Conservation (phyloP, 2,797 vertebrate genomes). For the Esox lucius region DNA sequence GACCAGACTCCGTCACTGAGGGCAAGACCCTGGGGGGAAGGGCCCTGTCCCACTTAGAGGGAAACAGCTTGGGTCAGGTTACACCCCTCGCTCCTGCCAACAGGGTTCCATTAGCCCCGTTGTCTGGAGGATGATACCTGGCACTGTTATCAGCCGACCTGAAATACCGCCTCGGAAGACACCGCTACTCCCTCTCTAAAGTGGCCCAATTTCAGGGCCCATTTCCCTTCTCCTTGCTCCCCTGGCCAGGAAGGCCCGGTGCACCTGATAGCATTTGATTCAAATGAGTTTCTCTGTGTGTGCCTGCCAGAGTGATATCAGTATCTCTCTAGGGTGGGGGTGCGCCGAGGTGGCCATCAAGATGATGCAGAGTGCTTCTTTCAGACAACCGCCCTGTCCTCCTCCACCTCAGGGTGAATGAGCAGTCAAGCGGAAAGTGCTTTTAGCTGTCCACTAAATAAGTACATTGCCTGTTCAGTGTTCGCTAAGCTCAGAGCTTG, state of each 20-base stretch:
- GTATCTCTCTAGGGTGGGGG: slow-evolving; percentile 20
- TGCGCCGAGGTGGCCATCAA: slow-evolving; percentile 7
- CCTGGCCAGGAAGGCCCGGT: slow-evolving; percentile 29
- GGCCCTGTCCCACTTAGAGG: slow-evolving; percentile 21
- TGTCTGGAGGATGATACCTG: slow-evolving; percentile 41
- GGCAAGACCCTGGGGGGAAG: slow-evolving; percentile 10
- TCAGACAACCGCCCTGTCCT: slow-evolving; percentile 6
- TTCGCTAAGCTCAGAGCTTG: background rate
- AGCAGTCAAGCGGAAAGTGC: background rate
- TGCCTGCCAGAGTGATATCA: slow-evolving; percentile 41
- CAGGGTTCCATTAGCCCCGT: slow-evolving; percentile 37
- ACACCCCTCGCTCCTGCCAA: slow-evolving; percentile 43
- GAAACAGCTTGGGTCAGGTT: slow-evolving; percentile 42
- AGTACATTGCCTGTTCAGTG: background rate
- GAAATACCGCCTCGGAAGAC: slow-evolving; percentile 45
- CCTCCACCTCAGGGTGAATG: slow-evolving; percentile 22
- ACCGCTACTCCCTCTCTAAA: slow-evolving; percentile 37
- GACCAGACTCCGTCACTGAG: slow-evolving; percentile 22
- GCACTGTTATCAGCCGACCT: slow-evolving; percentile 37
- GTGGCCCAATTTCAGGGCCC: slow-evolving; percentile 52
- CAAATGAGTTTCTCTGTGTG: slow-evolving; percentile 36
- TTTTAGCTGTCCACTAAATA: background rate
- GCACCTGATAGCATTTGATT: slow-evolving; percentile 50
- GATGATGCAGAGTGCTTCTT: slow-evolving; percentile 25
- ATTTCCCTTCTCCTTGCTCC: slow-evolving; percentile 32